phyloP scores from a whole-genome alignment of 2,888 invertebrate genomes.

The Dryadula phaetusa region DNA sequence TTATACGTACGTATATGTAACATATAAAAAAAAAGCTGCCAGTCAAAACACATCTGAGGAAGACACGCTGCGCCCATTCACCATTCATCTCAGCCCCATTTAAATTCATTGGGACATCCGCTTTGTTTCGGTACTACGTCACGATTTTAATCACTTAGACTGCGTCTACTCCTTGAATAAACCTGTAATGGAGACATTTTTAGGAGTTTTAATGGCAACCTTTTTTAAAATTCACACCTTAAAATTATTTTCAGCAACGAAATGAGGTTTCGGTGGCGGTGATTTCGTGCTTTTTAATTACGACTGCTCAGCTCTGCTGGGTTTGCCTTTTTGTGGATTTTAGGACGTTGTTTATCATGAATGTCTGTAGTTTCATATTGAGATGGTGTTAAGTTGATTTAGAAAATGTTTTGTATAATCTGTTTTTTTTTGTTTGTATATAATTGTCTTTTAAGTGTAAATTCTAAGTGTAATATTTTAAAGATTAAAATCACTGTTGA shows the following conservation, averaged over 20 bases:
- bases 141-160: slow-evolving; percentile 80
- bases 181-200: slow-evolving; percentile 45
- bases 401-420: not conserved
- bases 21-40: slow-evolving; percentile 8
- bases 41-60: slow-evolving; percentile 29
- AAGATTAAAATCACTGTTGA: no score
- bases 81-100: slow-evolving; percentile 62
- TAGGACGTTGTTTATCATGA: not conserved
- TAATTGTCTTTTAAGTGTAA: no score
- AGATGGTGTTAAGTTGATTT: not conserved
- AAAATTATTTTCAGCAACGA: slow-evolving; percentile 47
- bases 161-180: slow-evolving; percentile 51
- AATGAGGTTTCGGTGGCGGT: slow-evolving; percentile 34
- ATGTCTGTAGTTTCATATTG: not conserved
- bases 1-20: not conserved
- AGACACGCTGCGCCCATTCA: slow-evolving; percentile 52
- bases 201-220: slow-evolving; percentile 38
- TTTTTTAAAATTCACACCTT: slow-evolving; percentile 54
- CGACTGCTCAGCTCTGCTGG: slow-evolving; percentile 27
- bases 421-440: no score
- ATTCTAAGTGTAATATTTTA: no score
- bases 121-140: slow-evolving; percentile 69
- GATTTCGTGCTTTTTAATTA: slow-evolving; percentile 43
- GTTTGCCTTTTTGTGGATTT: slow-evolving; percentile 29
- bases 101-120: slow-evolving; percentile 75